Evolutionary conservation across 2,113 vertebrate genomes (phyloP).

Genomic region (Ardeotis arabs): DNA sequence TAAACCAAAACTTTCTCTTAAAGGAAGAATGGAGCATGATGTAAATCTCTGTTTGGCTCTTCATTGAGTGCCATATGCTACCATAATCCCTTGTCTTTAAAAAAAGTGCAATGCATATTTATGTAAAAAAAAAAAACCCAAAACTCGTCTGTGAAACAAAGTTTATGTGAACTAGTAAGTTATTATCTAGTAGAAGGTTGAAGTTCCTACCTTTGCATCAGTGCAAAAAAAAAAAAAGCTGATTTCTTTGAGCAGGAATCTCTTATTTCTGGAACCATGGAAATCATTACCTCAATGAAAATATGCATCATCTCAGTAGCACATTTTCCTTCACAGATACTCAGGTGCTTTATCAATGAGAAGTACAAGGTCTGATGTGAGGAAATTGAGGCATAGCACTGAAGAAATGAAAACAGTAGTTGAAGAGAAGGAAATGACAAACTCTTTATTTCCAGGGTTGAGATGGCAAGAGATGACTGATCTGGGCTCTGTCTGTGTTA

Average conservation of each 20-base stretch:
- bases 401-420: background rate
- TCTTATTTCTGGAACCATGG: background rate
- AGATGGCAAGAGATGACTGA: background rate
- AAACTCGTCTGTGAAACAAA: background rate
- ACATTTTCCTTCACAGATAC: background rate
- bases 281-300: background rate
- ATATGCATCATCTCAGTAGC: background rate
- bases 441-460: background rate
- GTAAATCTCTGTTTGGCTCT: background rate
- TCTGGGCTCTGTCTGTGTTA: background rate
- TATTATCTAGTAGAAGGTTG: background rate
- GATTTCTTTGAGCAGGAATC: background rate
- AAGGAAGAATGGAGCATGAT: fast-evolving
- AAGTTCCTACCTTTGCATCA: background rate
- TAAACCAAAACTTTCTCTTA: background rate
- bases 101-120: background rate
- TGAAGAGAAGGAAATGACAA: background rate
- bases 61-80: background rate
- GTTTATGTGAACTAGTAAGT: background rate
- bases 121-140: background rate
- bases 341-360: background rate
- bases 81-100: background rate
- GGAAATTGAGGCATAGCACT: background rate
- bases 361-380: background rate
- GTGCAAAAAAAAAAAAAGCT: background rate